Evolutionary conservation across 1,140 invertebrate genomes (phyloP).

Genomic region (Cyclina sinensis): DNA sequence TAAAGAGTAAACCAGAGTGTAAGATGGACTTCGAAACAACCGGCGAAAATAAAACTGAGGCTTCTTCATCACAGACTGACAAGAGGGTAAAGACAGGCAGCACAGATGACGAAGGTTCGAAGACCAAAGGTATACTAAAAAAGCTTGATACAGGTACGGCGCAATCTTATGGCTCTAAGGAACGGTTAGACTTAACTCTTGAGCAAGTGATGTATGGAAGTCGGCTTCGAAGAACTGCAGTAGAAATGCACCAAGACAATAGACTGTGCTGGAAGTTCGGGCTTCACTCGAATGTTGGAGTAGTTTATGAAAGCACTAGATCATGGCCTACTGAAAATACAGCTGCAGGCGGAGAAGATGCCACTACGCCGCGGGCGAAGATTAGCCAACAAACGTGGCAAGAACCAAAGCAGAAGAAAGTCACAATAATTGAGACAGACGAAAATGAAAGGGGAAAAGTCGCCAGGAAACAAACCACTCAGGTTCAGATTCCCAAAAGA

Average conservation of each 20-base stretch:
- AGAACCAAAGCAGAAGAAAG: no score
- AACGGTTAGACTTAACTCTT: not conserved
- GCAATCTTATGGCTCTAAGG: conserved; percentile 11
- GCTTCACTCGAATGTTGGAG: not conserved
- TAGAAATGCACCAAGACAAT: conserved; percentile 43
- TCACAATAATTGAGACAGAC: no score
- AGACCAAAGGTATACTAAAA: conserved; percentile 31
- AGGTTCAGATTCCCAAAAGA: no score
- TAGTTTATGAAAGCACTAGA: conserved; percentile 1
- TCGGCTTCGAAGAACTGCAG: not conserved
- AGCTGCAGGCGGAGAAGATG: no score
- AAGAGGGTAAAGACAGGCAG: not conserved
- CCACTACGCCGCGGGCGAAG: no score
- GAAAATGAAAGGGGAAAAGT: no score
- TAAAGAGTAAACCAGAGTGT: not conserved
- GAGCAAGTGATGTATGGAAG: conserved; percentile 33
- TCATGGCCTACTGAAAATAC: not conserved
- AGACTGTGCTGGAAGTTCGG: conserved; percentile 20
- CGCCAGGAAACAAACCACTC: no score
- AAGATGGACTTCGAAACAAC: not conserved
- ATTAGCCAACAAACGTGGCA: no score
- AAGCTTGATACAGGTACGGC: not conserved
- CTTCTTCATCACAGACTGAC: no score
- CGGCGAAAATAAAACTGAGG: not conserved
- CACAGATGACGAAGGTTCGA: not conserved